Percentiles rank a stretch among this genome's conserved stretches.
phyloP scores from a whole-genome alignment of 2,888 invertebrate species.

The Chrysodeixis includens region DNA sequence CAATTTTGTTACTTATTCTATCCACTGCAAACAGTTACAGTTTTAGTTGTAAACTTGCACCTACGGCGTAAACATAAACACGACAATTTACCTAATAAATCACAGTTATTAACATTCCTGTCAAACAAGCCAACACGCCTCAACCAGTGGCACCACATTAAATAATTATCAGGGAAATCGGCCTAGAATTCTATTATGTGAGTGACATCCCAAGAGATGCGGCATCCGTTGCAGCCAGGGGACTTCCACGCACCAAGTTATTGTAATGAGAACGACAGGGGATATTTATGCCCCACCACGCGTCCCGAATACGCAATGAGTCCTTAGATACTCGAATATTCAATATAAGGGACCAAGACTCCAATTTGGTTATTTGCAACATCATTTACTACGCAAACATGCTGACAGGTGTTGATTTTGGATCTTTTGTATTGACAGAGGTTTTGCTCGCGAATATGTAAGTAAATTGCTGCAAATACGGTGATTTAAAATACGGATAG shows the following conservation, averaged over 20 bases:
- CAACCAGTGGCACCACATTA: constrained; percentile 52
- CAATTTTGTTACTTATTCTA: too few relatives aligned
- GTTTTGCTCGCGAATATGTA: constrained; percentile 69
- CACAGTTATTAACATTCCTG: constrained; percentile 8
- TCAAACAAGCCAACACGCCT: constrained; percentile 33
- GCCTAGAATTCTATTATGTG: constrained; percentile 84
- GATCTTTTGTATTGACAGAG: constrained; percentile 72
- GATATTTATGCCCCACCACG: constrained; percentile 87
- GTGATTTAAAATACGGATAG: constrained; percentile 36
- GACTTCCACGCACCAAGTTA: constrained; percentile 81
- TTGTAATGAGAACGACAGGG: constrained; percentile 87
- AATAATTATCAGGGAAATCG: constrained; percentile 76
- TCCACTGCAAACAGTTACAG: not conserved
- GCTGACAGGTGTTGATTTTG: constrained; percentile 78
- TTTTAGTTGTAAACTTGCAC: not conserved
- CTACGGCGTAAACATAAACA: not conserved
- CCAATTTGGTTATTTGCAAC: constrained; percentile 64
- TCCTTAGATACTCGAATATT: constrained; percentile 60
- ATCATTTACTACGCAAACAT: constrained; percentile 78
- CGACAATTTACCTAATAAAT: not conserved
- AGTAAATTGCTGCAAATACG: constrained; percentile 70
- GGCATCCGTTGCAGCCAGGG: constrained; percentile 78
- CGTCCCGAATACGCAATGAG: constrained; percentile 85
- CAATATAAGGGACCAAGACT: constrained; percentile 56
- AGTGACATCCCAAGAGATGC: constrained; percentile 81